Conservation (phyloP, 2,113 vertebrate species). For the Urocitellus parryii region DNA sequence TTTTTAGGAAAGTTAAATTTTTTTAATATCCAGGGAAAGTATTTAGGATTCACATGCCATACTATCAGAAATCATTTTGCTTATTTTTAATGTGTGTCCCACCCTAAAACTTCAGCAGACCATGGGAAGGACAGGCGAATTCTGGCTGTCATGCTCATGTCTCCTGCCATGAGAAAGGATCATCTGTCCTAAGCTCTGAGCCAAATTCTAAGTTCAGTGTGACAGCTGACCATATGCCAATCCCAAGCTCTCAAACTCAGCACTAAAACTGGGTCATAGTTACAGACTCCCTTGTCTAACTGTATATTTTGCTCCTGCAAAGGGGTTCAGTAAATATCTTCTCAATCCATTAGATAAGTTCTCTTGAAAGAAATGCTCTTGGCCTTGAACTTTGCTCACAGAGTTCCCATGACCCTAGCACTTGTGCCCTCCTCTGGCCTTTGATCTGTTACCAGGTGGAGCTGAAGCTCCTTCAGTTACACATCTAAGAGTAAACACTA, state of each 20-base stretch:
- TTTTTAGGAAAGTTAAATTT: neutral
- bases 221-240: neutral
- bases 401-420: neutral
- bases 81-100: neutral
- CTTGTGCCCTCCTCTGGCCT: neutral
- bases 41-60: neutral
- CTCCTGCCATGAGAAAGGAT: neutral
- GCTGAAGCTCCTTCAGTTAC: neutral
- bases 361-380: neutral
- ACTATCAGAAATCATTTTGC: neutral
- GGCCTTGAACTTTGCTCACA: neutral
- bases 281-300: neutral
- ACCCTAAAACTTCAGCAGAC: neutral
- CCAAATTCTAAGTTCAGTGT: neutral
- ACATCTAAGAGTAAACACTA: neutral
- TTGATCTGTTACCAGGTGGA: neutral
- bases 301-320: neutral
- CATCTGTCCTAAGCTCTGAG: neutral
- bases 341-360: neutral
- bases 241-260: neutral
- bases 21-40: neutral
- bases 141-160: neutral
- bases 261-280: neutral
- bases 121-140: neutral
- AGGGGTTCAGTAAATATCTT: neutral